These are phyloP conservation scores for Pavo muticus DNA, from an alignment of 2,113 vertebrate species.

Conservation along the genomic window DNA sequence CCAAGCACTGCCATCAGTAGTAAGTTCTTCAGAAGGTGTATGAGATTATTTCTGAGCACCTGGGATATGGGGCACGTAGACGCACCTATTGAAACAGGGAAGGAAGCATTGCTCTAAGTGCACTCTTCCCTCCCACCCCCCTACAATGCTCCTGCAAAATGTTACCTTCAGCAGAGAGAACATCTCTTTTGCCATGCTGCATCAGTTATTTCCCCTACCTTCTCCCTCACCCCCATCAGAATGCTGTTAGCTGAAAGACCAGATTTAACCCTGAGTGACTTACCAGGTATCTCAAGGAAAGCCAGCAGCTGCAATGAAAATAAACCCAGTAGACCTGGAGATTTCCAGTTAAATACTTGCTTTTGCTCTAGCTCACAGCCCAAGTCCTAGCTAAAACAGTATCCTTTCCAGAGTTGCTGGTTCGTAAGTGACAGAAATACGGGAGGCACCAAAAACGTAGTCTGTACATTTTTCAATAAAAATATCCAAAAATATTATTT, in stretches of 20 bases:
- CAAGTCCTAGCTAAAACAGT: not conserved
- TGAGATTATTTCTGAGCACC: not conserved
- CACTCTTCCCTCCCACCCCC: not conserved
- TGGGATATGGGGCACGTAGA: not conserved
- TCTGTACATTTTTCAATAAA: slow-evolving; percentile 16
- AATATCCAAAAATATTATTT: slow-evolving; percentile 18
- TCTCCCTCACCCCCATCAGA: not conserved
- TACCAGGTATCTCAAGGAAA: not conserved
- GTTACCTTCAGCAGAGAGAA: not conserved
- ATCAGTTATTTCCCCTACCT: not conserved
- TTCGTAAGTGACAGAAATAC: slow-evolving; percentile 32
- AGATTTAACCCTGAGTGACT: slow-evolving; percentile 21
- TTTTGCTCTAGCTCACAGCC: slow-evolving; percentile 9
- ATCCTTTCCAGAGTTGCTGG: slow-evolving; percentile 40
- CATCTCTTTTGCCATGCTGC: not conserved
- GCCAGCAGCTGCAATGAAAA: not conserved
- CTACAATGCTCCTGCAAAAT: not conserved
- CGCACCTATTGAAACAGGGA: slow-evolving; percentile 14
- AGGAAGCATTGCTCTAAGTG: not conserved
- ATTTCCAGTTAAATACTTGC: not conserved
- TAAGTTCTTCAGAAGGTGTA: not conserved
- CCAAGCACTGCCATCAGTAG: not conserved
- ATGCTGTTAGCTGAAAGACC: not conserved
- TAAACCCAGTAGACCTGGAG: not conserved
- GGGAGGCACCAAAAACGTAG: not conserved